Percentiles rank a stretch among this genome's conserved stretches.
Conservation (phyloP, 2,113 vertebrate species). For the Grammomys surdaster region DNA sequence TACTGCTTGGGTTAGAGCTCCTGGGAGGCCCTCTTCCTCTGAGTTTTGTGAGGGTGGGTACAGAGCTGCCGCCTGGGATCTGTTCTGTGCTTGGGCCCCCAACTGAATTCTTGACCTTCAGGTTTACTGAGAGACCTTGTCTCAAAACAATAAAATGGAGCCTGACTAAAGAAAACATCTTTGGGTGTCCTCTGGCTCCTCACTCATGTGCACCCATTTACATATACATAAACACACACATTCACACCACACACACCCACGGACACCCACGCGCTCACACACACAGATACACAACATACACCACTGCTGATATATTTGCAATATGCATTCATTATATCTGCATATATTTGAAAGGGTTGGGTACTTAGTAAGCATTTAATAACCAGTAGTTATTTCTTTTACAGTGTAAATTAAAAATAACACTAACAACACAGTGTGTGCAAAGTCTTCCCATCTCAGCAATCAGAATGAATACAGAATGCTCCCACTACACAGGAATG, state of each 20-base stretch:
- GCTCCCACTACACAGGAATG: background rate
- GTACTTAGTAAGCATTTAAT: background rate
- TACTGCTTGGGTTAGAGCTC: no score
- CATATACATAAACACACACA: no score
- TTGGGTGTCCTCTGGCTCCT: background rate
- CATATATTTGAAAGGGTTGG: background rate
- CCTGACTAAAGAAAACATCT: no score
- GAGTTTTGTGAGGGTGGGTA: no score
- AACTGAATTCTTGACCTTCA: background rate
- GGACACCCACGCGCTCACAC: background rate
- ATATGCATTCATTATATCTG: background rate
- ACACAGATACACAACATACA: background rate
- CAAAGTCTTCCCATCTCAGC: constrained; percentile 36
- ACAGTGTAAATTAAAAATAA: background rate
- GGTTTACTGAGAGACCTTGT: no score
- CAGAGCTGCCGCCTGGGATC: no score
- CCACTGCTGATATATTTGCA: background rate
- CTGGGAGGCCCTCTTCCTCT: no score
- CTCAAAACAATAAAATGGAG: background rate
- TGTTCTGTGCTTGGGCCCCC: no score
- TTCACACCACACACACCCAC: background rate
- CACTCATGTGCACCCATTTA: no score
- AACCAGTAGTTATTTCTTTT: background rate
- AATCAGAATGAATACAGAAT: constrained; percentile 18
- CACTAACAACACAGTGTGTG: background rate